Evolutionary conservation across 1,140 invertebrate species (phyloP), one percentile per base, ranked within the genome.

Genomic region (Caerostris darwini): DNA sequence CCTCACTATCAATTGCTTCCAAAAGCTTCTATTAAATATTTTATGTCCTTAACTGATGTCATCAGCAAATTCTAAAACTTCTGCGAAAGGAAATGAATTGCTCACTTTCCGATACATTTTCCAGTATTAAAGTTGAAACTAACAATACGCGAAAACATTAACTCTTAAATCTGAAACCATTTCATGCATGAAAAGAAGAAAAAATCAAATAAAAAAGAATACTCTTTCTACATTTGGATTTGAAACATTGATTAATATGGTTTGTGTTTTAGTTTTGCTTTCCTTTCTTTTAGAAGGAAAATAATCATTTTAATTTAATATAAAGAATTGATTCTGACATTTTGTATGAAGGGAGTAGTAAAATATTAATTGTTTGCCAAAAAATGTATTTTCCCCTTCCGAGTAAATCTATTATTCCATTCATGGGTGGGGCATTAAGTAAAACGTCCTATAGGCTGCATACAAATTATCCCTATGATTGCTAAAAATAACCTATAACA

Each of bases 361-460:
- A 64, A 64, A 54, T 81, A 54, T 54, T 81, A 81, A 81, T 81
- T 81, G 53, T 81, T 81, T 81, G 71, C 53, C 19, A 81, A 50
- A 0, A 4, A 12, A n/a, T 10, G 50, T 81, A 10, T 81, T 54
- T 81, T 81, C 50, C 50, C 50, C 7, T 8, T 53, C n/a, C 34
- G 10, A 81, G 53, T 54, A 10, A 50, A 34, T 50, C 53, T n/a
- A 81, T 81, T 81, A 34, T 81, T 50, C 50, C 34, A 81, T 34
- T 81, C 71, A 4, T 34, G 71, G 71, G 71, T 34, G 71, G 50
- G 71, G 71, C 71, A 81, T 50, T 1, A 50, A 81, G 53, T 81
- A 10, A 12, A 34, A 34, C 34, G 19, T 81, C 19, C 12, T 61
- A 17, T 64, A 17, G 3, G 17, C 61, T 64, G 61, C 61, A 64